phyloP scores from a whole-genome alignment of 2,113 vertebrate species.

The Ranitomeya variabilis region DNA sequence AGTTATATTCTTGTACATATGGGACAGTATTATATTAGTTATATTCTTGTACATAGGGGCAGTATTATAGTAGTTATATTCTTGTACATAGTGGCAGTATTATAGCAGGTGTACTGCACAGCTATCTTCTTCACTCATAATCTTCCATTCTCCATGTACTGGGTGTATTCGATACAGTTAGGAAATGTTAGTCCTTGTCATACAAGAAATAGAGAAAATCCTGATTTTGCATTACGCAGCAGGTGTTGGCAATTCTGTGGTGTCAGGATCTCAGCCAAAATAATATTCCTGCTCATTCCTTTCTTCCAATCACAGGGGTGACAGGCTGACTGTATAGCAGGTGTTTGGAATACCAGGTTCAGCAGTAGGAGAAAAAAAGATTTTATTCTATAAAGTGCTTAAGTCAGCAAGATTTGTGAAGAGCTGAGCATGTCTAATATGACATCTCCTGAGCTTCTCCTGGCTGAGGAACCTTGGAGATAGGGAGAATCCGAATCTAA shows the following conservation, averaged over 20 bases:
- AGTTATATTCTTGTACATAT: no score
- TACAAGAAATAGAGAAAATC: neutral
- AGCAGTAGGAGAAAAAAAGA: neutral
- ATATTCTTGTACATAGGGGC: conserved; percentile 2
- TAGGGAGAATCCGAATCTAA: conserved; percentile 4
- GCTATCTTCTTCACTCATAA: no score
- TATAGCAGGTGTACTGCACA: neutral
- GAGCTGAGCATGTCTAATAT: conserved; percentile 6
- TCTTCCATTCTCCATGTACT: neutral
- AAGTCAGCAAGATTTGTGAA: conserved; percentile 32
- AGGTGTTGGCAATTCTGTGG: neutral
- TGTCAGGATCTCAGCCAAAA: conserved; percentile 23
- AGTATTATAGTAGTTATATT: neutral
- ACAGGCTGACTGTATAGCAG: conserved; percentile 20
- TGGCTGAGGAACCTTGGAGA: neutral
- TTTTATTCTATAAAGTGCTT: conserved; percentile 18
- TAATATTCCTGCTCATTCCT: neutral
- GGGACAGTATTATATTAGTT: no score
- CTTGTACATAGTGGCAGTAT: neutral
- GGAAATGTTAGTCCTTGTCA: neutral
- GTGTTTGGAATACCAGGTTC: conserved; percentile 32
- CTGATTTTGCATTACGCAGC: neutral
- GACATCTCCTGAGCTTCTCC: conserved; percentile 22
- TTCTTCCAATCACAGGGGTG: conserved; percentile 7
- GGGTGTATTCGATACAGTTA: neutral